These are phyloP conservation scores for Dicyrtomina minuta DNA, from an alignment of 2,888 invertebrate species.

Conservation along the genomic window DNA sequence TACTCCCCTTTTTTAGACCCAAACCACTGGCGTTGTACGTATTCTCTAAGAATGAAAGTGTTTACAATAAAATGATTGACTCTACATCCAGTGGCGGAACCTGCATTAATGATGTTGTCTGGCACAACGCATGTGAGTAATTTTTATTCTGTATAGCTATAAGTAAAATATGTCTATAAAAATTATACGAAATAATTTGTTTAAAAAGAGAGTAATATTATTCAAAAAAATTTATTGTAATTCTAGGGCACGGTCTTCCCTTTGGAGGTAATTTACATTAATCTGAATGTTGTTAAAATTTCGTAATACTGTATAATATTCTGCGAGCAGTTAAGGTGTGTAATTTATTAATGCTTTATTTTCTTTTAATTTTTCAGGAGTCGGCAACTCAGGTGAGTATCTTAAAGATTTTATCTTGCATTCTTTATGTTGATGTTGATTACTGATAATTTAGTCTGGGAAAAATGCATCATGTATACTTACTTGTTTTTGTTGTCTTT, in stretches of 20 bases:
- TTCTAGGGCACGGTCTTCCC: conserved; percentile 46
- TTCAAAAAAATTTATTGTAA: neutral
- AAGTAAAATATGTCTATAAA: neutral
- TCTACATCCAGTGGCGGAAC: conserved; percentile 79
- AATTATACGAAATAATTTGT: neutral
- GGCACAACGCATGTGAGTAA: conserved; percentile 74
- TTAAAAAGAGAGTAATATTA: neutral
- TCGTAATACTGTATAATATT: too few species aligned
- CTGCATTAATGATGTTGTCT: conserved; percentile 76
- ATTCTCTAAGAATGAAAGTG: conserved; percentile 68
- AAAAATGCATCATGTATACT: too few species aligned
- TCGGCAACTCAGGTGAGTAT: conserved; percentile 15
- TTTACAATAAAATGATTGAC: conserved; percentile 65
- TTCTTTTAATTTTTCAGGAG: conserved; percentile 18
- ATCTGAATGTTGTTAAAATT: too few species aligned
- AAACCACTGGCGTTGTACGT: conserved; percentile 87
- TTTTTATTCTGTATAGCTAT: neutral
- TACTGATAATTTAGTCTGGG: too few species aligned
- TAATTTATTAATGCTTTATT: neutral
- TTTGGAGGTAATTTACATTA: conserved; percentile 26
- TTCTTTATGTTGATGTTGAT: too few species aligned
- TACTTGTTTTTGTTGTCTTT: too few species aligned
- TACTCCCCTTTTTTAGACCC: conserved; percentile 68
- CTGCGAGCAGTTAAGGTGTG: too few species aligned
- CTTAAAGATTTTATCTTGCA: too few species aligned